Percentiles rank a stretch among this genome's conserved stretches.
Conservation (phyloP, 2,113 vertebrate genomes). For the Oncorhynchus mykiss region DNA sequence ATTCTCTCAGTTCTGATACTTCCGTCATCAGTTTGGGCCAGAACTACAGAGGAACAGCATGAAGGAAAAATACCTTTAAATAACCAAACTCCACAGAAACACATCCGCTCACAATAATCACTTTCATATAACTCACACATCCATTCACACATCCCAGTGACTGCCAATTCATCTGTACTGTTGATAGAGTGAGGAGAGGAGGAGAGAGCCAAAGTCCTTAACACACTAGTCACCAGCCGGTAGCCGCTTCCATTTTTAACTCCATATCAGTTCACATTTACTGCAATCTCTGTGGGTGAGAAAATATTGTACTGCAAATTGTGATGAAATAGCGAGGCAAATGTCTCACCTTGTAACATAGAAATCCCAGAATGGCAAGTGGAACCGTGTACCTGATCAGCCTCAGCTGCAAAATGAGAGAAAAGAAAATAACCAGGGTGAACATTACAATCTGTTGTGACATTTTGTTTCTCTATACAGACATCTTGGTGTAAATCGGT, state of each 20-base stretch:
- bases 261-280: slow-evolving; percentile 7
- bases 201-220: background rate
- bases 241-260: background rate
- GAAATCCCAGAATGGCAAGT: slow-evolving; percentile 75
- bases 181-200: background rate
- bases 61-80: no score
- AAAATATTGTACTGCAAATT: slow-evolving; percentile 36
- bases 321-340: slow-evolving; percentile 30
- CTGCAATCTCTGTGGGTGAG: slow-evolving; percentile 18
- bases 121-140: background rate
- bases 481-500: slow-evolving; percentile 9
- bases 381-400: slow-evolving; percentile 81
- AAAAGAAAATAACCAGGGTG: slow-evolving; percentile 38
- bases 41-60: slow-evolving; percentile 73
- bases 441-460: slow-evolving; percentile 14
- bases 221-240: background rate
- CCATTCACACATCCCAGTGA: background rate
- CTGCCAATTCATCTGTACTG: background rate
- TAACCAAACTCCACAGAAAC: background rate
- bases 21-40: slow-evolving; percentile 93
- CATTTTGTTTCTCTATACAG: slow-evolving; percentile 15
- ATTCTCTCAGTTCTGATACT: slow-evolving; percentile 93
- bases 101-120: background rate
- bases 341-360: slow-evolving; percentile 88
- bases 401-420: slow-evolving; percentile 72